Base-by-base conservation (phyloP, 2,888 invertebrate species). In the Cosmopolites sordidus region DNA sequence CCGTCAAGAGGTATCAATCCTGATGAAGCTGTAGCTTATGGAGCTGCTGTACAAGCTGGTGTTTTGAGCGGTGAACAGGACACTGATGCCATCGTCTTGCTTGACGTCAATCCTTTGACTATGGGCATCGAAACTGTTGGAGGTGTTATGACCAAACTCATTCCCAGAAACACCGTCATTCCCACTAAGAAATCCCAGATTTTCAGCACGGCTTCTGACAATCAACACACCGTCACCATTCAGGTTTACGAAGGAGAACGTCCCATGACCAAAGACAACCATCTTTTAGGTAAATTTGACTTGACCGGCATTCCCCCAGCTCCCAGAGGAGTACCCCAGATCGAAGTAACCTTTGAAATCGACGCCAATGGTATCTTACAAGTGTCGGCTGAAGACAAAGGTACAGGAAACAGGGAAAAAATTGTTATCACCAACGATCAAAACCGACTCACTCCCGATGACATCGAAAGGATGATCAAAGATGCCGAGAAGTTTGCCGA, bases 61-160 rank as follows among this genome's bases (percentile, higher is more conserved):
- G 97, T 99, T 1, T 83, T 99, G 54, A 92, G 93, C 56, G 95
- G 98, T 48, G 97, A 97, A 79, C 94, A 97, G 76, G 94, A 94
- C 71, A 95, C 95, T 1, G 94, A 94, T 65, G 96, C 96, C 49
- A 89, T 98, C 63, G 94, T 98, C 0, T 81, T 99, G 56, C 83
- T 99, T 60, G 98, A 99, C 74, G 99, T 99, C 48, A 98, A 97
- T 75, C 99, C 99, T 63, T 81, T 99, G 61, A 98, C 99, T 61
- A 85, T 99, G 86, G 99, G 99, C 76, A 99, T 99, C 70, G 99
- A 99, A 77, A 99, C 99, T 38, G 97, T 98, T 43, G 98, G 99
- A 60, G 99, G 99, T 63, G 98, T 99, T 22, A 99, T 99, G 98
- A 98, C 98, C 64, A 98, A 97, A 73, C 82, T 99, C 49, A 99